Evolutionary conservation across 2,797 vertebrate species (phyloP).

Genomic region (Pagetopsis macropterus): DNA sequence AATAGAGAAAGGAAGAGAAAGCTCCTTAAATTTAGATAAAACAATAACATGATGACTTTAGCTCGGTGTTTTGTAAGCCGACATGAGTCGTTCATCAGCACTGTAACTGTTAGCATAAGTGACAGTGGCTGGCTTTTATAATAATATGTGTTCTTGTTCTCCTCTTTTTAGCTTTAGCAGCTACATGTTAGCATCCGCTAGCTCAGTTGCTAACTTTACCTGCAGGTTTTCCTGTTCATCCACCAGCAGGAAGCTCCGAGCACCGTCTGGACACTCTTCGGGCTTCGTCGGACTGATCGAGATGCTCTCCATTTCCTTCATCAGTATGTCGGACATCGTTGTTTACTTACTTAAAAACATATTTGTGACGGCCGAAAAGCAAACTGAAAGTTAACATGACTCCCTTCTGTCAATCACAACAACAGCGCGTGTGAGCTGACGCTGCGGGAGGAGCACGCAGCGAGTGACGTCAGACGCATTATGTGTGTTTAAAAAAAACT

Average conservation of each 20-base stretch:
- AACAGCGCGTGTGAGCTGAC: constrained; percentile 65
- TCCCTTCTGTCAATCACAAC: constrained; percentile 69
- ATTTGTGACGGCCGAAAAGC: background rate
- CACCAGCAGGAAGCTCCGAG: constrained; percentile 83
- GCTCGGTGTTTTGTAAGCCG: background rate
- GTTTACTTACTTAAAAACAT: constrained; percentile 24
- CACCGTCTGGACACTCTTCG: constrained; percentile 40
- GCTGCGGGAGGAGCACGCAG: constrained; percentile 40
- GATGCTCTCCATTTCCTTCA: constrained; percentile 78
- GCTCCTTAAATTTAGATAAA: background rate
- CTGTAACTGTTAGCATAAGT: background rate
- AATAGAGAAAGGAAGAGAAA: background rate
- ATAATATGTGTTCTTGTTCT: background rate
- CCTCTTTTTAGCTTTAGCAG: constrained; percentile 49
- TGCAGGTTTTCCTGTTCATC: constrained; percentile 85
- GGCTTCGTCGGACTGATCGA: constrained; percentile 53
- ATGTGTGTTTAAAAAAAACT: no score
- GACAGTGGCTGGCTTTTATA: constrained; percentile 9
- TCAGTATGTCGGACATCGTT: constrained; percentile 79
- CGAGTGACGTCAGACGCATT: constrained; percentile 43
- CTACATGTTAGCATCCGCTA: constrained; percentile 62
- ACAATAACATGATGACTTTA: background rate
- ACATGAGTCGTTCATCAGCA: fast-evolving
- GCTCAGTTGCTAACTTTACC: constrained; percentile 77
- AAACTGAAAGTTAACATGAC: constrained; percentile 73